Evolutionary conservation across 2,888 invertebrate species (phyloP).

Genomic region (Philonicus albiceps): DNA sequence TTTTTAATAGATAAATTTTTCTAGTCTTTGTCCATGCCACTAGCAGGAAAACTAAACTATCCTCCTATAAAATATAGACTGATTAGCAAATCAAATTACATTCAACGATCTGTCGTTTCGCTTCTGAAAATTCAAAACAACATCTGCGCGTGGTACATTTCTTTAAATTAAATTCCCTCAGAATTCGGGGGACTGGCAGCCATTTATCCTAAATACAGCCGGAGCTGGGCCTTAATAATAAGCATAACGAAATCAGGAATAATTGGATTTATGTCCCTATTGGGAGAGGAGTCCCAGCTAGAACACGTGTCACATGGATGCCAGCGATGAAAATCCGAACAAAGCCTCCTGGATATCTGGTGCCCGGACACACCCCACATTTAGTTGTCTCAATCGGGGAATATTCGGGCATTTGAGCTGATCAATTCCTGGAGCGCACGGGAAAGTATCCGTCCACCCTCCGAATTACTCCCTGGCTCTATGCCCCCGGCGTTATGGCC

Average conservation of each 20-base stretch:
- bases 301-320: constrained; percentile 45
- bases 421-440: constrained; percentile 8
- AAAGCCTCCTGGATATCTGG: not conserved
- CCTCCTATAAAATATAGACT: not conserved
- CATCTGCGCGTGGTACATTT: constrained; percentile 5
- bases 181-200: constrained; percentile 11
- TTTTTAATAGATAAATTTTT: not conserved
- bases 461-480: constrained; percentile 31
- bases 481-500: not conserved
- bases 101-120: not conserved
- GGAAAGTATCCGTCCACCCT: constrained; percentile 29
- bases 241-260: constrained; percentile 48
- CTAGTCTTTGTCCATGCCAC: not conserved
- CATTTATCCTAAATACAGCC: constrained; percentile 3
- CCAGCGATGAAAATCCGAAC: constrained; percentile 28
- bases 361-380: constrained; percentile 15
- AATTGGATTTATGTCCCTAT: constrained; percentile 48
- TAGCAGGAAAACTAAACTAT: not conserved
- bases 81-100: not conserved
- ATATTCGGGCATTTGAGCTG: constrained; percentile 34
- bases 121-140: not conserved
- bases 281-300: constrained; percentile 42
- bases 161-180: constrained; percentile 28
- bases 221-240: constrained; percentile 38
- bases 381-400: constrained; percentile 37